Percentiles rank a stretch among this genome's conserved stretches.
Evolutionary conservation across 2,113 vertebrate genomes (phyloP).

Genomic region (Oncorhynchus tshawytscha): DNA sequence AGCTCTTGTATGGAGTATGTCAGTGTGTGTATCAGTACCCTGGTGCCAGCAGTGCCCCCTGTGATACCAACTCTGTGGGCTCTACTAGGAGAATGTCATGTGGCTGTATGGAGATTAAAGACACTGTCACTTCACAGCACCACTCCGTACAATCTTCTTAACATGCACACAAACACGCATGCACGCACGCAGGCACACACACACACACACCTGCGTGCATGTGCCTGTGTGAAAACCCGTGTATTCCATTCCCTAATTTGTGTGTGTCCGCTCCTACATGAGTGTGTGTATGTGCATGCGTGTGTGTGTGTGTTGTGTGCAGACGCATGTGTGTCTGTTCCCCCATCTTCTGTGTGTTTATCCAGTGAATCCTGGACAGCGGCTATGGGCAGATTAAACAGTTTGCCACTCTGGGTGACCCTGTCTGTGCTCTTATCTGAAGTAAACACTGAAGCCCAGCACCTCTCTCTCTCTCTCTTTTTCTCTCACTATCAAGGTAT

Average conservation of each 20-base stretch:
- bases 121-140: conserved; percentile 38
- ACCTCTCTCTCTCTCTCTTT: neutral
- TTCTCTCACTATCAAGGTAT: neutral
- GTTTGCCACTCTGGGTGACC: neutral
- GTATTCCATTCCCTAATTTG: neutral
- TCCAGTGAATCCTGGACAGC: neutral
- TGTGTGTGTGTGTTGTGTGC: neutral
- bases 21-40: no score
- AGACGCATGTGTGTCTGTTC: neutral
- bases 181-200: no score
- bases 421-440: neutral
- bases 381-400: neutral
- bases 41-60: no score
- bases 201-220: neutral
- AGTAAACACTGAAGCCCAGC: neutral
- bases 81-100: conserved; percentile 30
- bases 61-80: neutral
- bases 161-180: neutral
- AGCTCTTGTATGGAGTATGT: no score
- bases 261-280: neutral
- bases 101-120: conserved; percentile 35
- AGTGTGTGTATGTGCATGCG: neutral
- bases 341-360: neutral
- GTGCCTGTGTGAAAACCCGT: neutral
- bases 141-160: conserved; percentile 55